Conservation (phyloP, 2,113 vertebrate species). For the Microtus ochrogaster region DNA sequence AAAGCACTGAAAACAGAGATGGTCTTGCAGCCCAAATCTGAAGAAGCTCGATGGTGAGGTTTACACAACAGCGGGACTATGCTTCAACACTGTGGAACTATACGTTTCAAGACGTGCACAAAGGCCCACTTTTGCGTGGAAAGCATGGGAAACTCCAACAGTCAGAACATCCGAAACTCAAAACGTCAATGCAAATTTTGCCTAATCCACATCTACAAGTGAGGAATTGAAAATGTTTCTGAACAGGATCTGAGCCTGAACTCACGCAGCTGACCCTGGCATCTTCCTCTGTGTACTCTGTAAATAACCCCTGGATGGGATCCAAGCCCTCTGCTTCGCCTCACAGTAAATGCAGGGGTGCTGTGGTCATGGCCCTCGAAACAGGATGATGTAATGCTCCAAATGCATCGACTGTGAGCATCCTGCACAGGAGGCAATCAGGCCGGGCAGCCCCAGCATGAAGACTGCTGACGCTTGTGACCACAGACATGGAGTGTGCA, state of each 20-base stretch:
- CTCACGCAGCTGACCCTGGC: not conserved
- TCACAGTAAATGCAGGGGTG: not conserved
- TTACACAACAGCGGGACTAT: not conserved
- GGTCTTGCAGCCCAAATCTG: not conserved
- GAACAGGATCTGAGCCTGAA: not conserved
- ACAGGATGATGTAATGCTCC: not conserved
- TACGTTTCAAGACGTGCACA: not conserved
- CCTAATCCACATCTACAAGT: not conserved
- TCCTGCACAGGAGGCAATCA: too few species aligned
- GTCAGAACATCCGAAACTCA: not conserved
- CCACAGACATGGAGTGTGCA: not conserved
- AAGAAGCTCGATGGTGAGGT: too few species aligned
- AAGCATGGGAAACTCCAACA: not conserved
- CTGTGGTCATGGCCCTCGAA: not conserved
- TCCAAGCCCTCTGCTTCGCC: conserved; percentile 12
- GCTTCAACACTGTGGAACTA: not conserved
- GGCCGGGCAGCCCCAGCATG: not conserved
- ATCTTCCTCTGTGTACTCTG: not conserved
- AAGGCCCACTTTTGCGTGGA: too few species aligned
- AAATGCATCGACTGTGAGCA: not conserved
- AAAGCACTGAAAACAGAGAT: not conserved
- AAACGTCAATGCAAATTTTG: not conserved
- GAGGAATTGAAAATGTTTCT: not conserved
- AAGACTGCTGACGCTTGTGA: not conserved
- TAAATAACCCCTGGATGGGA: conserved; percentile 38